Base-by-base conservation (phyloP, 2,797 vertebrate species). In the Liparis tanakae region DNA sequence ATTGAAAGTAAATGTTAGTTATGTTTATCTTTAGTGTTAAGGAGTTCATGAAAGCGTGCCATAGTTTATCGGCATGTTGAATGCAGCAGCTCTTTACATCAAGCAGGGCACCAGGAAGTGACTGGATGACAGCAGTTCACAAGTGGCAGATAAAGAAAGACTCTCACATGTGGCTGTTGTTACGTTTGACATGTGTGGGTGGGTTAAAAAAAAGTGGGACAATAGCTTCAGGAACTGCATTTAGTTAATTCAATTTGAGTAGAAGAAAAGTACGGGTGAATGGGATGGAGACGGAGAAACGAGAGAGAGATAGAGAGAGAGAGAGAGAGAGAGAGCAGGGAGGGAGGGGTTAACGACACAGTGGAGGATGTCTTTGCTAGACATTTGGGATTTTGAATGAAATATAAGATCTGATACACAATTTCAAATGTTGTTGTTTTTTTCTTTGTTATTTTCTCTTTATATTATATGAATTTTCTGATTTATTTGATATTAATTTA, bases 81-180 rank as follows among this genome's bases (percentile, higher is more conserved):
- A 73, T 70, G 25, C 14, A 65, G 59, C 13, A 63, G 17, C 33
- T 44, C 50, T 39, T 6, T 25, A 37, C 18, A 67, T 75, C 33
- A 72, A 79, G 54, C 36, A 66, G 48, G 69, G 39, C 5, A n/a
- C 3, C 8, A 54, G 66, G 43, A 63, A 65, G 17, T 37, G 36
- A 46, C 68, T 70, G 54, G 22, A 62, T 68, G 74, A 61, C 82
- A 86, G 65, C 48, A 63, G 64, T 65, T 83, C 65, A 77, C 15
- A 72, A 79, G 76, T 70, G 18, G 74, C 70, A 81, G 60, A 70
- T 69, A 80, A 81, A 50, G 39, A 70, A 63, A 25, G 57, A 60
- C 58, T 72, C 6, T 0, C 33, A 69, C 89, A 90, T 78, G 10
- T 89, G 87, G 78, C 68, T 58, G 61, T 41, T 68, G 55, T 91